Evolutionary conservation across 2,113 vertebrate genomes (phyloP).

Genomic region (Callospermophilus lateralis): DNA sequence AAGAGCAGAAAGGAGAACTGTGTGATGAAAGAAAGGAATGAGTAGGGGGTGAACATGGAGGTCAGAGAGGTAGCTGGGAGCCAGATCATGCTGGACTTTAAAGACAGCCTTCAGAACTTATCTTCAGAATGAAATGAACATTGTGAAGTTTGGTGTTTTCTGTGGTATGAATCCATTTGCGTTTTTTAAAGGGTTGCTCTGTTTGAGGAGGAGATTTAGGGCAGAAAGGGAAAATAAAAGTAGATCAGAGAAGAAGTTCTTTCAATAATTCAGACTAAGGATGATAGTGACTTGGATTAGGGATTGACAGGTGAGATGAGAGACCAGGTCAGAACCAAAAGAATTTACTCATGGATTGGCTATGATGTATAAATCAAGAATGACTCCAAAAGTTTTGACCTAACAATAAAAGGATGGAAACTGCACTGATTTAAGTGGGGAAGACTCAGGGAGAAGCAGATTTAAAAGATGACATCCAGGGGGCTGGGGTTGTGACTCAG

Average conservation of each 20-base stretch:
- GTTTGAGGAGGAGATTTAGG: slow-evolving; percentile 19
- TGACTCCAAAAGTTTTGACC: neutral
- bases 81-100: neutral
- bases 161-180: neutral
- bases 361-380: neutral
- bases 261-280: neutral
- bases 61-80: neutral
- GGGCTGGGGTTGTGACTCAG: too few relatives aligned
- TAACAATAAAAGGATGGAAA: neutral
- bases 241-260: neutral
- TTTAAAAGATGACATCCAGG: slow-evolving; percentile 23
- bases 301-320: neutral
- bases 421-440: neutral
- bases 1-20: neutral
- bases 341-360: neutral
- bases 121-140: neutral
- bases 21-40: neutral
- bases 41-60: neutral
- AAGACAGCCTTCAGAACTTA: neutral
- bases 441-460: neutral
- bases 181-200: slow-evolving; percentile 6
- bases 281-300: neutral
- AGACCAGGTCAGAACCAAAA: neutral
- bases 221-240: neutral
- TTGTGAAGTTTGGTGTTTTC: neutral